Base-by-base conservation (phyloP, 1,140 invertebrate species). In the Littorina saxatilis region DNA sequence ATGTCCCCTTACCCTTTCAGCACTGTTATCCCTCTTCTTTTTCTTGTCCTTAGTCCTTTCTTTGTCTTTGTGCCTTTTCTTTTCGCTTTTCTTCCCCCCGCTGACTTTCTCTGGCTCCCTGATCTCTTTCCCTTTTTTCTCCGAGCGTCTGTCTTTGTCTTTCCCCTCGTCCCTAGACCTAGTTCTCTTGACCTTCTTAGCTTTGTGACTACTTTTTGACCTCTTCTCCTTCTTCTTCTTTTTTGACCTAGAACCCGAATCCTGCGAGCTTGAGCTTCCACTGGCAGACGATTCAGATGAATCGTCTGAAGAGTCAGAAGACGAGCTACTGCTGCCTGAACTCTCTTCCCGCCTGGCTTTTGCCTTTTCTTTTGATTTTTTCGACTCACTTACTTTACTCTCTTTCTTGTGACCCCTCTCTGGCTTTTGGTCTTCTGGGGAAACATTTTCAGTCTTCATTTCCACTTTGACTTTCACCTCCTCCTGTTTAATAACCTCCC, bases 121-220 rank as follows among this genome's bases (percentile, higher is more conserved):
- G 58, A 3, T 70, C 4, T 35, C 70, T 43, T 73, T 61, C 58
- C 20, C 58, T 7, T 61, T 47, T 47, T 47, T 47, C 5, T 47
- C 43, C 17, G 43, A 47, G 17, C 43, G 43, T 17, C 43, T 47
- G 66, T 32, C 32, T 82, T 84, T 47, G 66, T 32, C 32, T 82
- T 84, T 74, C 15, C 15, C 40, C 23, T 79, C 70, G 35, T 79
- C 58, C 13, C 79, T 35, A n/a, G 35, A 11, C 23, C 43, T 63
- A 68, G 23, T 77, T 55, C 75, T 76, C 43, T 70, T 40, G 32
- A 76, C 66, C 70, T 61, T 78, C 79, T 75, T 81, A 37, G 58
- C n/a, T 47, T 72, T 72, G 29, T 82, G 73, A 23, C 9, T 47
- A 32, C 63, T 79, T 77, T 47, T 79, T 63, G 63, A 43, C 27